These are phyloP conservation scores for Dasyornis broadbenti DNA, from an alignment of 2,113 vertebrate genomes.

Conservation along the genomic window DNA sequence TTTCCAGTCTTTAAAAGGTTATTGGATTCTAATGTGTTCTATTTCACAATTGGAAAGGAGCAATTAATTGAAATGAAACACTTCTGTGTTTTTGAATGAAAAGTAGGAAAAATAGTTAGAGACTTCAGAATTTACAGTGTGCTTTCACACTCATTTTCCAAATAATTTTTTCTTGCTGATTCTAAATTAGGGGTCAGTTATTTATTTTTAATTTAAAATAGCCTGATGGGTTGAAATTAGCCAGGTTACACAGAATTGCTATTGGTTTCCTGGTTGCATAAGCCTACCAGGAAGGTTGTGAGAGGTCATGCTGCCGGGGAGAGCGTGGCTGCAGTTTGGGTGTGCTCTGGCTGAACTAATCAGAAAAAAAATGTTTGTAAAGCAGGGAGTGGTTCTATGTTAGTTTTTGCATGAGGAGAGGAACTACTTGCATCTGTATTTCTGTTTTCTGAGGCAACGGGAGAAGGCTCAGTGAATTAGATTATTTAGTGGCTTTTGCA, in stretches of 20 bases:
- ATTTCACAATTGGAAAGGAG: background rate
- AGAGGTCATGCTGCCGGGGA: background rate
- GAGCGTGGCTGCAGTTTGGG: constrained; percentile 29
- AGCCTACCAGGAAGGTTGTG: constrained; percentile 47
- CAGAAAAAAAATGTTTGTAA: constrained; percentile 48
- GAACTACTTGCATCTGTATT: constrained; percentile 14
- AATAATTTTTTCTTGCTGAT: background rate
- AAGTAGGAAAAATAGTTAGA: background rate
- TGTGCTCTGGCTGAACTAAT: constrained; percentile 48
- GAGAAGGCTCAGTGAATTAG: background rate
- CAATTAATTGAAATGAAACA: background rate
- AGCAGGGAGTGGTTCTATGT: constrained; percentile 37
- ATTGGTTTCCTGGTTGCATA: constrained; percentile 38
- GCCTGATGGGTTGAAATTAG: background rate
- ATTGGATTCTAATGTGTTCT: background rate
- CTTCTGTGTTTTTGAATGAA: background rate
- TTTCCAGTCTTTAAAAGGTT: background rate
- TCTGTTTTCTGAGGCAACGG: background rate
- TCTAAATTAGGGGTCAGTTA: background rate
- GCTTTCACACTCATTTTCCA: background rate
- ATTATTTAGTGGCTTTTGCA: background rate
- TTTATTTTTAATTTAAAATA: constrained; percentile 13
- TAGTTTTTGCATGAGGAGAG: constrained; percentile 21
- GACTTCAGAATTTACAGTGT: background rate
- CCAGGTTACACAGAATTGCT: constrained; percentile 7